Base-by-base conservation (phyloP, 2,888 invertebrate genomes). In the Drosophila subsilvestris region DNA sequence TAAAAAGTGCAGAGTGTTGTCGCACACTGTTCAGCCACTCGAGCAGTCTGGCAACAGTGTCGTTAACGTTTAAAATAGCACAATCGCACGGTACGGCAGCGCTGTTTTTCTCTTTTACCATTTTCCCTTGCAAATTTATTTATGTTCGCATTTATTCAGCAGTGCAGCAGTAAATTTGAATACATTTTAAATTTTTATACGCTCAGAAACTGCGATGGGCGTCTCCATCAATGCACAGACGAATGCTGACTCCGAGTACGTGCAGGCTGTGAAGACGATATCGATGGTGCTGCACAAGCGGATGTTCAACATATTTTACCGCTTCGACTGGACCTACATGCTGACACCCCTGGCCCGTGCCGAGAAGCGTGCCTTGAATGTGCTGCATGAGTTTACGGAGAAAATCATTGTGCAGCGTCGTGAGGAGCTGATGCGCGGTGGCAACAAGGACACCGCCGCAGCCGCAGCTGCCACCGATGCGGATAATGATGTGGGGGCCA, bases 151-250 rank as follows among this genome's bases (percentile, higher is more conserved):
- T 14, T 37, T 3, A 3, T 14, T 14, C 14, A 6, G 1, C 6
- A 37, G 1, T 14, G 14, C 37, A 14, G 9, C 1, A 4, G 14
- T 37, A 37, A 1, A 14, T n/a, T 37, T n/a, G 2, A 7, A 37
- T 7, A 37, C 7, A 1, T 7, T 37, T 37, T 2, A 7, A n/a
- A 37, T n/a, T 8, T 8, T 44, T 63, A 22, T 3, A 80, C 93
- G 60, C 92, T n/a, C n/a, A 96, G 97, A 97, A 92, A 95, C 96
- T 7, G 96, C 97, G 12, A 98, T 98, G 97, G 97, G 97, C 0
- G 94, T 95, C 10, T 93, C 94, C 29, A 92, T 96, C 0, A 93
- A 96, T 87, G 96, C 97, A 0, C 97, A 97, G 90, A 92, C 92
- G 7, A 93, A 95, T 85, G 93, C 93, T 8, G 93, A 95, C 74